Percentiles rank a stretch among this genome's conserved stretches.
phyloP scores from a whole-genome alignment of 2,888 invertebrate genomes.

The Apodemia mormo region DNA sequence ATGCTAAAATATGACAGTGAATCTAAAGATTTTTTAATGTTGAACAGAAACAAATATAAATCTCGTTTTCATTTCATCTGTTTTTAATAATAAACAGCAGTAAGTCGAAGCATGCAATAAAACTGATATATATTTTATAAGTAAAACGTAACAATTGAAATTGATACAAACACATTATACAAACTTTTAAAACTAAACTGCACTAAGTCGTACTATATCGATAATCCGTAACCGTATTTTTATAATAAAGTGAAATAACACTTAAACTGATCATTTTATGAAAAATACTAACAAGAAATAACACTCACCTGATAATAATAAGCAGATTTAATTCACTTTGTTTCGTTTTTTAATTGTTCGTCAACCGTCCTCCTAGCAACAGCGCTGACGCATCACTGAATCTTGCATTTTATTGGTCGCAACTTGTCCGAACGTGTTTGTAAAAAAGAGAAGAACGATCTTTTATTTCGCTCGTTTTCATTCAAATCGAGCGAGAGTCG shows the following conservation, averaged over 20 bases:
- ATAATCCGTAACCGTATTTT: conserved; percentile 15
- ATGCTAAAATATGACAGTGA: conserved; percentile 12
- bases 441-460: conserved; percentile 6
- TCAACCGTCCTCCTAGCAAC: neutral
- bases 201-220: conserved; percentile 14
- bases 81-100: conserved; percentile 20
- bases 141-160: conserved; percentile 18
- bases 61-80: conserved; percentile 14
- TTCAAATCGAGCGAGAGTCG: conserved; percentile 10
- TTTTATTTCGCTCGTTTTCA: too few relatives aligned
- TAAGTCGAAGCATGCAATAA: conserved; percentile 15
- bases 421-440: conserved; percentile 15
- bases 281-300: conserved; percentile 17
- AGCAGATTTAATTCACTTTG: conserved; percentile 15
- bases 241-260: conserved; percentile 19
- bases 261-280: conserved; percentile 19
- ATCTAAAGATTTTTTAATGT: conserved; percentile 16
- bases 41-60: conserved; percentile 13
- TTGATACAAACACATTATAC: conserved; percentile 16
- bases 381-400: conserved; percentile 5
- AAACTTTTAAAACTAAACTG: conserved; percentile 19
- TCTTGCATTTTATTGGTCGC: conserved; percentile 2
- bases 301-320: conserved; percentile 15
- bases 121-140: conserved; percentile 16
- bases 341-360: conserved; percentile 10